Percentiles rank a stretch among this genome's conserved stretches.
Conservation (phyloP, 1,140 invertebrate genomes). For the Apis dorsata region DNA sequence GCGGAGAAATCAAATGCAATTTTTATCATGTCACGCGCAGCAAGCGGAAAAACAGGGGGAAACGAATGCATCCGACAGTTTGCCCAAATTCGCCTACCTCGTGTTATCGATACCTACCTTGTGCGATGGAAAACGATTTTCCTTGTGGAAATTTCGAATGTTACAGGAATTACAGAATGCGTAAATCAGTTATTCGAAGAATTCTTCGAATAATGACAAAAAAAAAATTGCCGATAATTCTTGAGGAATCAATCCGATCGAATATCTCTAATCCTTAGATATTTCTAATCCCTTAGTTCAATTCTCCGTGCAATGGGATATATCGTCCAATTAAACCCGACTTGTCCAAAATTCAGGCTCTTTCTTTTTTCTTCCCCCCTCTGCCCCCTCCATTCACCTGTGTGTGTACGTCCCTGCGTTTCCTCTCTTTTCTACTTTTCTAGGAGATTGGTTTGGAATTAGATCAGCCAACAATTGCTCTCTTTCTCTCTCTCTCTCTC, state of each 20-base stretch:
- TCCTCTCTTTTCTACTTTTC: background rate
- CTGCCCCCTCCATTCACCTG: background rate
- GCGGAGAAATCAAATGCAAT: background rate
- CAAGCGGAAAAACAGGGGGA: background rate
- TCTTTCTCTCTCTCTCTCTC: background rate
- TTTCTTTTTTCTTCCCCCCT: background rate
- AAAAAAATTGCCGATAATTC: too few relatives aligned
- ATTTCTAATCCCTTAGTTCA: too few relatives aligned
- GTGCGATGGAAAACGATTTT: background rate
- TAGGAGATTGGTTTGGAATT: background rate
- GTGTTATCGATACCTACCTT: background rate
- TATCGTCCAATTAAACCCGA: background rate
- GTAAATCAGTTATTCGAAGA: too few relatives aligned
- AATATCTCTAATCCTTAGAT: too few relatives aligned
- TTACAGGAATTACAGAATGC: too few relatives aligned
- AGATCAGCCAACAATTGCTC: background rate
- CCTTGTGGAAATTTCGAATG: background rate
- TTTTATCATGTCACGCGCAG: background rate
- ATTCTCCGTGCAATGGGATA: background rate
- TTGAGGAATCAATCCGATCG: too few relatives aligned
- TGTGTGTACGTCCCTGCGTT: background rate
- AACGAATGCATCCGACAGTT: conserved; percentile 5
- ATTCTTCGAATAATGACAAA: too few relatives aligned
- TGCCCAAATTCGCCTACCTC: background rate
- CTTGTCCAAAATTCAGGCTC: background rate